Base-by-base conservation (phyloP, 1,140 invertebrate species). In the Eriocheir sinensis region DNA sequence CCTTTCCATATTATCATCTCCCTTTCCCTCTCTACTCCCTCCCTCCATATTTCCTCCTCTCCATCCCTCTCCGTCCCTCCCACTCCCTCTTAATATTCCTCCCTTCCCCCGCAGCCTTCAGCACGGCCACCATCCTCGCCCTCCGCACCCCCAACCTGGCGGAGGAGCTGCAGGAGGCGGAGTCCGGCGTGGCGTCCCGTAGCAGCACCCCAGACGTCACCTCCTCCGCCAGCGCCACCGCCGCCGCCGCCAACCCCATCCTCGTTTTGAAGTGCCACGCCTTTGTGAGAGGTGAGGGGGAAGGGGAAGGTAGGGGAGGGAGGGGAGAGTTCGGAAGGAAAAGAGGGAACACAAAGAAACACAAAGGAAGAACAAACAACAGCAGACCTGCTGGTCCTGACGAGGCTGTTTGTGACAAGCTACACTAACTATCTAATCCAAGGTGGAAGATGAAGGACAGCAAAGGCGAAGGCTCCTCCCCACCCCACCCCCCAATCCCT, bases 191-290 rank as follows among this genome's bases (percentile, higher is more conserved):
- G 40, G 93, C 93, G 9, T 96, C 95, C 27, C 38, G 95, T 15
- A 94, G 92, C 85, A 93, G 89, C 30, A 96, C 95, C 21, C 95
- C 95, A 0, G 95, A 96, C 30, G 94, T 83, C 32, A 93, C 91
- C 85, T 89, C 41, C 36, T 88, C 95, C 90, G 91, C 91, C 72
- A 38, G 30, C 34, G 92, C 91, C 53, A 60, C 93, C 79, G 81
- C 91, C 60, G 89, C 79, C 36, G 79, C 93, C 86, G 94, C 94
- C 32, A 95, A 95, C 41, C 95, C 95, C 60, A 95, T 96, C 81
- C 93, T 96, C 36, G 94, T 96, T 15, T 93, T 96, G 30, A 96
- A 96, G 93, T 96, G 95, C 79, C 95, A 96, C 91, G 95, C 95
- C 30, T 96, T 95, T 81, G 95, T 96, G 30, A 93, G 95, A 72